Percentiles rank a stretch among this genome's conserved stretches.
Conservation (phyloP, 2,113 vertebrate genomes). For the Sinosuthora webbiana region DNA sequence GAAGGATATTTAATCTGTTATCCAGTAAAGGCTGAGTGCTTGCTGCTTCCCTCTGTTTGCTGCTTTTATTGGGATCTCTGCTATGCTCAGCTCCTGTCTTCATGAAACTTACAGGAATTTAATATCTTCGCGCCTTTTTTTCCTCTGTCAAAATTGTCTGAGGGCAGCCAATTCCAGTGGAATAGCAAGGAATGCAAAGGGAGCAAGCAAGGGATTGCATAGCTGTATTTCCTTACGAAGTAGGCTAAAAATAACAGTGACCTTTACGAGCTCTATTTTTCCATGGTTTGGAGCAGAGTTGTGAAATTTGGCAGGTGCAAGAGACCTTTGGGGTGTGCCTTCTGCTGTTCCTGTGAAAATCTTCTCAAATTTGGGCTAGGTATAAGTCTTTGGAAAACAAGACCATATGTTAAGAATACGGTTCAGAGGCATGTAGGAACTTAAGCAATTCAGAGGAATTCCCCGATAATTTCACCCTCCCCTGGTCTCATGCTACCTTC, state of each 20-base stretch:
- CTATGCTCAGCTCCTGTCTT: neutral
- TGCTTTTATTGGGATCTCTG: neutral
- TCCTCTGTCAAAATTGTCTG: neutral
- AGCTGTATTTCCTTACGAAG: slow-evolving; percentile 17
- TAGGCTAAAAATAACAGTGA: slow-evolving; percentile 56
- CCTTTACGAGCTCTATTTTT: slow-evolving; percentile 52
- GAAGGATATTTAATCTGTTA: neutral
- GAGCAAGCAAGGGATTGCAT: neutral
- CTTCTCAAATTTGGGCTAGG: slow-evolving; percentile 52
- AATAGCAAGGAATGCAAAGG: neutral
- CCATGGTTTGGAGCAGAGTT: slow-evolving; percentile 48
- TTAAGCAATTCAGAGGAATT: neutral
- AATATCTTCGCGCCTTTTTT: neutral
- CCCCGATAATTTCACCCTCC: neutral
- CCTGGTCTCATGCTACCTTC: neutral
- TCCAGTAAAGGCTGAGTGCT: neutral
- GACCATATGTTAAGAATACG: slow-evolving; percentile 19
- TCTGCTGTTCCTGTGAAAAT: slow-evolving; percentile 64
- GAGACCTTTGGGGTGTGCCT: slow-evolving; percentile 56
- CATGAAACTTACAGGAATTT: neutral
- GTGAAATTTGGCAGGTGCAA: slow-evolving; percentile 57
- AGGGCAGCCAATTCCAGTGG: neutral
- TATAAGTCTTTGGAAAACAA: slow-evolving; percentile 34
- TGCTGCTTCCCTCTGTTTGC: neutral
- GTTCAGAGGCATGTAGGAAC: neutral